Evolutionary conservation across 2,797 vertebrate genomes (phyloP), one percentile per base, ranked within the genome.

Genomic region (Xiphorhynchus erythropygius): DNA sequence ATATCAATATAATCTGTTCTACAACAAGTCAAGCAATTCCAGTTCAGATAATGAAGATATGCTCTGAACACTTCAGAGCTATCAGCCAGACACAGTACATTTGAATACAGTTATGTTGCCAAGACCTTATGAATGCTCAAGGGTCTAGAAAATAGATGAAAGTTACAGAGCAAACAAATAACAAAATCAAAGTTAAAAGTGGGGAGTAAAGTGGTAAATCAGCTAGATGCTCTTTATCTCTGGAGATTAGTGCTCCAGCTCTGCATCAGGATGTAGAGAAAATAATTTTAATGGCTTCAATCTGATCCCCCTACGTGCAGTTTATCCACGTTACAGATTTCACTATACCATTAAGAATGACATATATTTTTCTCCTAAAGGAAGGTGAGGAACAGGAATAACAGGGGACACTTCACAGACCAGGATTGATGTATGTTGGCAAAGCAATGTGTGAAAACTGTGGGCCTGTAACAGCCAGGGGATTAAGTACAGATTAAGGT

Each of bases 21-120:
- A 49, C 59, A 94, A 85, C 89, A 33, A 90, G 28, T 37, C 91
- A 18, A 63, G 85, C 94, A 93, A 93, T 97, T 97, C 90, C 59
- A 71, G 73, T 67, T 68, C 62, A 52, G 63, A 42, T 79, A 90
- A 94, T 76, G 35, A 90, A 94, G 46, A 32, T 76, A 18, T 65
- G 15, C 68, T 78, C 32, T 69, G 84, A 95, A 90, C 30, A 62
- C 33, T 92, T 95, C 55, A 67, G 52, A 94, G 32, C 33, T 79
- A 84, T 84, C 55, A 91, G 60, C 52, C 52, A 76, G 24, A 84
- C 25, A 79, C 35, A 53, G n/a, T 56, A n/a, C 2, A 4, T 86
- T 68, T 60, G 44, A 94, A 93, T 69, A 42, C 39, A 49, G 42
- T 46, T 56, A 13, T 47, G 42, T 39, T 85, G 71, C 62, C 55